Evolutionary conservation across 1,140 invertebrate species (phyloP).

Genomic region (Capitella teleta): DNA sequence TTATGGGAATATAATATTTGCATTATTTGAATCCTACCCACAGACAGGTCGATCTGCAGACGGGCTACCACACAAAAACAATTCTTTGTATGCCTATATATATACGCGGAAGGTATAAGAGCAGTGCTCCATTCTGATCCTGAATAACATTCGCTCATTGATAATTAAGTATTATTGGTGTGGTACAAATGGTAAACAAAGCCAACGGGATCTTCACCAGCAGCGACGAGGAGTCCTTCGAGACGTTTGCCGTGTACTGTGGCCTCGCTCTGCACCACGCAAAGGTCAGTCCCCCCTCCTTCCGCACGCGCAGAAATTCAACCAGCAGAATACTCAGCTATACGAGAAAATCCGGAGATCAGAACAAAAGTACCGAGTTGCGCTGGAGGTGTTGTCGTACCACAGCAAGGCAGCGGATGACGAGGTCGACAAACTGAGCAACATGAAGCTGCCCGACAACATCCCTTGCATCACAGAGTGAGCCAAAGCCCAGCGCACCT

Average conservation of each 20-base stretch:
- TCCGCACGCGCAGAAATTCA: too few relatives aligned
- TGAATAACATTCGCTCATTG: too few relatives aligned
- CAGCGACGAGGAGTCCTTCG: conserved; percentile 69
- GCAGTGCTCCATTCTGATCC: not conserved
- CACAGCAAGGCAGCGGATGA: conserved; percentile 65
- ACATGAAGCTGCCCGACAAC: conserved; percentile 25
- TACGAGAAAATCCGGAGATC: conserved; percentile 72
- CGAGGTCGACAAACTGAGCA: conserved; percentile 51
- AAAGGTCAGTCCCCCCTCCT: conserved; percentile 5
- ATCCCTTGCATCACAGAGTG: conserved; percentile 39
- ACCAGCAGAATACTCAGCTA: too few relatives aligned
- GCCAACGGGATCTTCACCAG: conserved; percentile 49
- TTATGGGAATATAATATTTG: not conserved
- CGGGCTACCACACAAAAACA: conserved; percentile 60
- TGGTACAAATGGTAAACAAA: conserved; percentile 83
- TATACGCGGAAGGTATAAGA: conserved; percentile 49
- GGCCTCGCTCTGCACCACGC: conserved; percentile 51
- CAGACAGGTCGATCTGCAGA: conserved; percentile 56
- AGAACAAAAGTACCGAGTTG: conserved; percentile 71
- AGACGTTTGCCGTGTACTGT: conserved; percentile 73
- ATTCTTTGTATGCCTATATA: conserved; percentile 79
- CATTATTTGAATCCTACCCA: not conserved
- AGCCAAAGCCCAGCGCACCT: too few relatives aligned
- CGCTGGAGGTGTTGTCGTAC: conserved; percentile 69
- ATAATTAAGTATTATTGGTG: conserved; percentile 61